These are phyloP conservation scores for Dolichotis patagonum DNA, from an alignment of 2,113 vertebrate genomes.

Conservation along the genomic window DNA sequence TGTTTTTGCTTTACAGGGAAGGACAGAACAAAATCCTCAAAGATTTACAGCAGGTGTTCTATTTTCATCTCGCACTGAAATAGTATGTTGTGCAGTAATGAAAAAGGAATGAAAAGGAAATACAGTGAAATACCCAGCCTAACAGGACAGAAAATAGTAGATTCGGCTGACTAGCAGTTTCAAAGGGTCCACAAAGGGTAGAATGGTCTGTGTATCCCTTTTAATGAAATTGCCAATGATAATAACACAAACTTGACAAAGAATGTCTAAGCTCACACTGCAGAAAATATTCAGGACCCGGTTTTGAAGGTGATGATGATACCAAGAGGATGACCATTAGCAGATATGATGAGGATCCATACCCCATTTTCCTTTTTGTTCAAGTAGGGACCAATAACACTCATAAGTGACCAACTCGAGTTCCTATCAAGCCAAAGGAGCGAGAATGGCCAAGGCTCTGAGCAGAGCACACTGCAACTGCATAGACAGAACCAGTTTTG, in stretches of 20 bases:
- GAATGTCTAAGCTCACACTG: neutral
- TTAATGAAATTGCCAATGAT: neutral
- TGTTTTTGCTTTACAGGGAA: slow-evolving; percentile 71
- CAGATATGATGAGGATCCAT: neutral
- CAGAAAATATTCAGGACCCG: neutral
- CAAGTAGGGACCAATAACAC: neutral
- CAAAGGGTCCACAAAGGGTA: neutral
- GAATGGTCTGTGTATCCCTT: neutral
- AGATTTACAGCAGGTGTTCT: slow-evolving; percentile 63
- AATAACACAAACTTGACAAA: neutral
- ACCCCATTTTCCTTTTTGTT: neutral
- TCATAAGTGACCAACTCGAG: neutral
- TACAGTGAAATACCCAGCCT: neutral
- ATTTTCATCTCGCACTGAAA: slow-evolving; percentile 45
- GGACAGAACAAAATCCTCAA: slow-evolving; percentile 61
- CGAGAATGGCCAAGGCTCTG: neutral
- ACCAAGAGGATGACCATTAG: neutral
- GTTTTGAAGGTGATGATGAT: neutral
- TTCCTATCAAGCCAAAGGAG: neutral
- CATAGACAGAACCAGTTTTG: neutral
- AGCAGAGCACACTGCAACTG: neutral
- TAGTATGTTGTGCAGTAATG: neutral
- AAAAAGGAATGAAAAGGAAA: neutral
- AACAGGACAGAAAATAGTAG: neutral
- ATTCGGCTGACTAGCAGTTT: neutral